A percentile compares a stretch with the other conserved stretches of the same genome.
These are phyloP conservation scores for Caenorhabditis remanei DNA, from an alignment of 1,140 invertebrate species.

Conservation along the genomic window DNA sequence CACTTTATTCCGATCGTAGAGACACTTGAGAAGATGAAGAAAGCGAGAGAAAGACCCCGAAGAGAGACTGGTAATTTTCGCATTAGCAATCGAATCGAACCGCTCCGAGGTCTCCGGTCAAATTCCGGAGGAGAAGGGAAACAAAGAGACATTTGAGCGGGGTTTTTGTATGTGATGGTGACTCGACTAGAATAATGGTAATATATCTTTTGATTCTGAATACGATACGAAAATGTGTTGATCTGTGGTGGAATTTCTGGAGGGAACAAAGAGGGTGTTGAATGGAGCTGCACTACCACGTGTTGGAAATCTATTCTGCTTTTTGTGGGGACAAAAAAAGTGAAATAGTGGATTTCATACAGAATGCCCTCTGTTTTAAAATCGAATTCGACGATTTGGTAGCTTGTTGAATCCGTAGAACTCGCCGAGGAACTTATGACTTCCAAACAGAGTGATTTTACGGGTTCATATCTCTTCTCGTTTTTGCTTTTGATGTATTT, in stretches of 20 bases:
- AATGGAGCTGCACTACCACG: too few species aligned
- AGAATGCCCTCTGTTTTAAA: too few species aligned
- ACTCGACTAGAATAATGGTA: conserved; percentile 6
- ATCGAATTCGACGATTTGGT: too few species aligned
- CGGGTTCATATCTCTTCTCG: too few species aligned
- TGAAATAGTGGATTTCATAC: too few species aligned
- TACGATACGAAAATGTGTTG: conserved; percentile 12
- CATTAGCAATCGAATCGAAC: conserved; percentile 55
- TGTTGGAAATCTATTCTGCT: too few species aligned
- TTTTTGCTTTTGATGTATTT: too few species aligned
- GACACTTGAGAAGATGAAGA: conserved; percentile 11
- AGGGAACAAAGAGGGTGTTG: neutral
- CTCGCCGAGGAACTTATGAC: too few species aligned
- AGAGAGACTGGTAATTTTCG: conserved; percentile 55
- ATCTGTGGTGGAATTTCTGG: neutral
- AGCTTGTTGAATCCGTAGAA: too few species aligned
- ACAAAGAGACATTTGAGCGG: conserved; percentile 45
- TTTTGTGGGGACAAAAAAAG: too few species aligned
- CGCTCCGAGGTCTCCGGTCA: neutral
- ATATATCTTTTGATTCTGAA: conserved; percentile 22
- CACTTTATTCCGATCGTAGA: conserved; percentile 21
- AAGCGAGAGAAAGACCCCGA: neutral
- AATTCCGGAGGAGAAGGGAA: neutral
- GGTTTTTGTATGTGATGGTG: neutral
- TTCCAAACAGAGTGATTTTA: too few species aligned